Conservation (phyloP, 2,888 invertebrate genomes). For the Bombylius major region DNA sequence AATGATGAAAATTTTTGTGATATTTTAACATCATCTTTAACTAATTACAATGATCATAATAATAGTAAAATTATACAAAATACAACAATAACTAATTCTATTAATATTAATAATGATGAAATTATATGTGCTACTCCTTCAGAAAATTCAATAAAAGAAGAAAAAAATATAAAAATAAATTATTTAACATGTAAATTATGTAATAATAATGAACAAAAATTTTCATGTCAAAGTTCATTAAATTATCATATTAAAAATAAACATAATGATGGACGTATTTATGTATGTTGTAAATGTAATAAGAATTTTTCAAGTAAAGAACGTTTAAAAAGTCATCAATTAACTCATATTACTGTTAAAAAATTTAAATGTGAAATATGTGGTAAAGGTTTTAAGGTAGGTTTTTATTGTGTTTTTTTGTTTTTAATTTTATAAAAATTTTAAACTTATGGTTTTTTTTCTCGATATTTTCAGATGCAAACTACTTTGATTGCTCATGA, state of each 20-base stretch:
- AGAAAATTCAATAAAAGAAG: too few species aligned
- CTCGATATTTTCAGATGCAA: slow-evolving; percentile 49
- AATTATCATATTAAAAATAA: slow-evolving; percentile 61
- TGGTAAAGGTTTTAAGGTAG: slow-evolving; percentile 21
- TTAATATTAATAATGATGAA: too few species aligned
- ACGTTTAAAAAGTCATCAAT: slow-evolving; percentile 60
- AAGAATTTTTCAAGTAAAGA: slow-evolving; percentile 64
- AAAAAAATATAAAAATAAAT: too few species aligned
- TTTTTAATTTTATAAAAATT: slow-evolving; percentile 1
- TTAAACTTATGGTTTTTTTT: slow-evolving; percentile 29
- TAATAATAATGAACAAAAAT: slow-evolving; percentile 21
- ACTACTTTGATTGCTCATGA: slow-evolving; percentile 61
- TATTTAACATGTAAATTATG: too few species aligned
- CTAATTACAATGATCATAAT: too few species aligned
- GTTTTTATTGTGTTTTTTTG: neutral
- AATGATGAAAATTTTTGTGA: too few species aligned
- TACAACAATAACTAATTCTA: too few species aligned
- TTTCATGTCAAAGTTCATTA: slow-evolving; percentile 57
- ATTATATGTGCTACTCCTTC: too few species aligned
- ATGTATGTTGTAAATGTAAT: slow-evolving; percentile 61
- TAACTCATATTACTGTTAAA: slow-evolving; percentile 60
- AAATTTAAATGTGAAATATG: slow-evolving; percentile 50
- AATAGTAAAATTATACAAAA: too few species aligned
- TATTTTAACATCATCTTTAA: too few species aligned
- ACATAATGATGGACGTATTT: slow-evolving; percentile 52